Evolutionary conservation across 2,797 vertebrate genomes (phyloP).

Genomic region (Sparidentex hasta): DNA sequence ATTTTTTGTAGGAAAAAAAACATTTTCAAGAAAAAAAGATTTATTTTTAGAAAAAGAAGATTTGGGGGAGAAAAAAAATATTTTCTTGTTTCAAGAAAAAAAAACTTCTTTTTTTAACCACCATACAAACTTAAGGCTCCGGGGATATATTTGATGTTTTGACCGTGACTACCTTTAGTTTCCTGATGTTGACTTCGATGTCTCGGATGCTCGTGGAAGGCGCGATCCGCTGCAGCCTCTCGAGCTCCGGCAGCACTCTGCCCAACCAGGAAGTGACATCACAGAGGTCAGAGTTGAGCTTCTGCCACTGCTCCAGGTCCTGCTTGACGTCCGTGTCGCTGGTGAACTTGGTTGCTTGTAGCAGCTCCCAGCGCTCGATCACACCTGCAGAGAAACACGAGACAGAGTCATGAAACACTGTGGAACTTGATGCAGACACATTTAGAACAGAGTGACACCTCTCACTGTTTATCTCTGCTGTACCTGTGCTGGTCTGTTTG

Average conservation of each 20-base stretch:
- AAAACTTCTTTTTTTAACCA: too few species aligned
- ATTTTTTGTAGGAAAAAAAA: too few species aligned
- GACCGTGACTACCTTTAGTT: constrained; percentile 85
- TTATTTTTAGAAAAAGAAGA: too few species aligned
- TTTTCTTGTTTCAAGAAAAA: too few species aligned
- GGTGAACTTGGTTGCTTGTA: constrained; percentile 84
- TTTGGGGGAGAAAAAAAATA: too few species aligned
- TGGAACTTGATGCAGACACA: neutral
- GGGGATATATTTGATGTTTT: too few species aligned
- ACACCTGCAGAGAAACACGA: constrained; percentile 80
- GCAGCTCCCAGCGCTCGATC: constrained; percentile 94
- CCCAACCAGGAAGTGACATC: constrained; percentile 90
- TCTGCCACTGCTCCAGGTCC: constrained; percentile 86
- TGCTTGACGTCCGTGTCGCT: constrained; percentile 79
- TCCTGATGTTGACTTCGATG: constrained; percentile 85
- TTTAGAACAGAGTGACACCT: too few species aligned
- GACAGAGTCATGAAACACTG: neutral
- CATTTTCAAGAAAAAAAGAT: too few species aligned
- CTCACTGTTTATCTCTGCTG: neutral
- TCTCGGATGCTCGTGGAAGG: constrained; percentile 78
- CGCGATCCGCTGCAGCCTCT: constrained; percentile 78
- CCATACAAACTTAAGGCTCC: too few species aligned
- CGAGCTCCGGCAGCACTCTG: constrained; percentile 87
- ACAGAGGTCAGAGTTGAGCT: constrained; percentile 88
- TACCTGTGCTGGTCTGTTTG: constrained; percentile 84